phyloP scores from a whole-genome alignment of 2,888 invertebrate genomes.

The Melanargia galathea region DNA sequence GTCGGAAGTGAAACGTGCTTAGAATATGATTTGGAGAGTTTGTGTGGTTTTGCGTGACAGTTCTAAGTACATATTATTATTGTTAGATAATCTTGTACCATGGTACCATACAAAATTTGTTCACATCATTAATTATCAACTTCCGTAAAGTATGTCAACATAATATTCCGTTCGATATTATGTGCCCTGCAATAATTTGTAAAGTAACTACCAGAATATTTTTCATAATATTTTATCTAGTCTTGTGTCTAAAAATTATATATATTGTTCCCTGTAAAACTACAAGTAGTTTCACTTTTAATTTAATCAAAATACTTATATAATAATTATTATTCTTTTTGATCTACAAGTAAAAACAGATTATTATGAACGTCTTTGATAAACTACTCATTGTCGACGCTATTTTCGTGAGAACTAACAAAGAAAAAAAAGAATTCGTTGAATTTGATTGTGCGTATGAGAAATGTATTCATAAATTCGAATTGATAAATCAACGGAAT shows the following conservation, averaged over 20 bases:
- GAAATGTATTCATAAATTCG: neutral
- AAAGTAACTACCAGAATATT: neutral
- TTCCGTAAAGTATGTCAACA: no score
- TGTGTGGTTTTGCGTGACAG: no score
- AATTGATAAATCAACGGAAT: slow-evolving; percentile 4
- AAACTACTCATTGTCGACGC: neutral
- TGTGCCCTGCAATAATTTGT: neutral
- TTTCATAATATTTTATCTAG: neutral
- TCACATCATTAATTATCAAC: no score
- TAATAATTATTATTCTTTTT: slow-evolving; percentile 7
- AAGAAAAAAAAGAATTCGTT: neutral
- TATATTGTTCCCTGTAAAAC: neutral
- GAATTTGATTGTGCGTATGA: slow-evolving; percentile 9
- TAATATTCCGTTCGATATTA: neutral
- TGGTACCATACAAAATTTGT: no score
- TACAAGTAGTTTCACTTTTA: neutral
- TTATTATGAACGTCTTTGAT: neutral
- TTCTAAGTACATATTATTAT: no score
- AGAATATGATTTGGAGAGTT: no score
- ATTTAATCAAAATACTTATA: neutral
- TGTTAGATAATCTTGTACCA: no score
- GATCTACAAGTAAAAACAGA: slow-evolving; percentile 1
- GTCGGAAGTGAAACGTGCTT: no score
- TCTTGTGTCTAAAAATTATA: neutral
- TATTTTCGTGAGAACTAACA: neutral